A percentile compares a stretch with the other conserved stretches of the same genome.
Conservation (phyloP, 30 jellyfish, hydroid and myxozoan genomes). For the Cassiopea andromeda region DNA sequence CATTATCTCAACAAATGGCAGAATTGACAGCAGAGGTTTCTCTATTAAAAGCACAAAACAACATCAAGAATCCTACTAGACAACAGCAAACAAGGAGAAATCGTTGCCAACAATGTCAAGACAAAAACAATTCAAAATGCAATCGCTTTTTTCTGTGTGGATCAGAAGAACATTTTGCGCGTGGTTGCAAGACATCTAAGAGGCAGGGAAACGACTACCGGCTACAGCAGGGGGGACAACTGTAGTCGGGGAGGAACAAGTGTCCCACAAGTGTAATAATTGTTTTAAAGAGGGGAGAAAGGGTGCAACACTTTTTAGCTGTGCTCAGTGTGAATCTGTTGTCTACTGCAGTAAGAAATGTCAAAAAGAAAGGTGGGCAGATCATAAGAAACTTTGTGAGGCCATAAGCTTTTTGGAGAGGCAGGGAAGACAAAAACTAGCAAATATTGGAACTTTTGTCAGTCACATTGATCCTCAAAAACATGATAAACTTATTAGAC, state of each 20-base stretch:
- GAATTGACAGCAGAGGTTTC: conserved; percentile 26
- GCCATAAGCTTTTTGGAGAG: conserved; percentile 27
- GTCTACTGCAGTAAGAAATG: conserved; percentile 15
- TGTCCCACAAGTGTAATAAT: conserved; percentile 15
- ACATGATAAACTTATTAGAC: conserved; percentile 27
- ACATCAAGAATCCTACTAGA: not conserved
- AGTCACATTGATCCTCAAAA: conserved; percentile 20
- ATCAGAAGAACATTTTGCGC: conserved; percentile 1
- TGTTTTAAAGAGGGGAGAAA: not conserved
- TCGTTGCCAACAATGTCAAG: conserved; percentile 16
- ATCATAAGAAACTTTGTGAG: conserved; percentile 32
- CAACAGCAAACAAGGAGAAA: conserved; percentile 18
- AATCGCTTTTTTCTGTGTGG: not conserved
- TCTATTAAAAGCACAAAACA: conserved; percentile 5
- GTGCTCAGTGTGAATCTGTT: not conserved
- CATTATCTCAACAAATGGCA: conserved; percentile 26
- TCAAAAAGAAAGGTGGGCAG: conserved; percentile 41
- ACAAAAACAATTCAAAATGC: not conserved
- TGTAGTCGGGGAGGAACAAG: conserved; percentile 22
- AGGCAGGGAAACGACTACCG: conserved; percentile 18
- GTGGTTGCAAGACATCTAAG: not conserved
- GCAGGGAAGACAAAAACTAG: not conserved
- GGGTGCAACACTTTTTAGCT: not conserved
- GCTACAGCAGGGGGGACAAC: conserved; percentile 34
- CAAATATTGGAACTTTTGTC: conserved; percentile 19